Evolutionary conservation across 2,113 vertebrate genomes (phyloP), one percentile per base, ranked within the genome.

Genomic region (Ageneiosus marmoratus): DNA sequence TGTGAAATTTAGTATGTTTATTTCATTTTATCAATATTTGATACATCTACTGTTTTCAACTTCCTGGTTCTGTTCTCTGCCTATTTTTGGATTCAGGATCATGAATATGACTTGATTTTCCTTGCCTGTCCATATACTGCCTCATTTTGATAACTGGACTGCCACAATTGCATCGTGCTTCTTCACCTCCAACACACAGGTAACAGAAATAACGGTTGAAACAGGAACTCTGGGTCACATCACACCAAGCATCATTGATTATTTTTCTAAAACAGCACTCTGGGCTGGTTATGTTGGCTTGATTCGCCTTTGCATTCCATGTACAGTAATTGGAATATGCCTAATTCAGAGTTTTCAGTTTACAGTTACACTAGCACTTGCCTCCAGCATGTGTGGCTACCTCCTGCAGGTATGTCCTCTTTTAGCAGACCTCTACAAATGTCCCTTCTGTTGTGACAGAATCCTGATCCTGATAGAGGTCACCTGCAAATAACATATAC

Each of bases 351-450:
- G 37, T 41, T 41, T 41, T 41, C 37, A 41, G 37, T 5, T 44
- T 46, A 6, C n/a, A 60, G 6, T 60, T 60, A 60, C 7, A 34
- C 20, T 7, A 50, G 48, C 29, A 4, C 13, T 20, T 51, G 48
- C 60, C 60, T 27, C 24, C 81, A 53, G 51, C 1, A 56, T 58
- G 27, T 37, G 16, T 77, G 29, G 20, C 51, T 2, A 56, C 74
- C 53, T n/a, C 75, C 46, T n/a, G 48, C 73, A 77, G 60, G 58
- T 77, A 34, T 48, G 60, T 51, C 48, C 81, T 50, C 46, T n/a
- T 83, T 67, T 77, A 44, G 20, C 24, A 53, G 56, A 51, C 58
- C 72, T 63, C 56, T 62, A 13, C 41, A 75, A 82, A 34, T 53
- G 73, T 77, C 11, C 29, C 73, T 77, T 60, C 22, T 77, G 34